Evolutionary conservation across 2,888 invertebrate genomes (phyloP).

Genomic region (Pteria penguin): DNA sequence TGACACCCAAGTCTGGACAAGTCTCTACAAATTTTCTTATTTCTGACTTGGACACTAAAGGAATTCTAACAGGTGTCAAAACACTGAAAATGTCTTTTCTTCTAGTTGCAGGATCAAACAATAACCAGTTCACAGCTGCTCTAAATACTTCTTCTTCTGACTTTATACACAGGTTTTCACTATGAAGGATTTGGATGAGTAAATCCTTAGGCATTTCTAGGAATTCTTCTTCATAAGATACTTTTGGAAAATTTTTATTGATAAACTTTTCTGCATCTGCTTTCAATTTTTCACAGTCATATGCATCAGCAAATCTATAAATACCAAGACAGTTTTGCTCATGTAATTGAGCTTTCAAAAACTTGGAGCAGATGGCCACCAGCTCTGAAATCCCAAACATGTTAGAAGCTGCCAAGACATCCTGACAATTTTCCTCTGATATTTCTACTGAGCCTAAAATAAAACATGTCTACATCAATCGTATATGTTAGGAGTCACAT

Average conservation of each 20-base stretch:
- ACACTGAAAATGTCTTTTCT: constrained; percentile 92
- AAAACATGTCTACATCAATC: no score
- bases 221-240: constrained; percentile 91
- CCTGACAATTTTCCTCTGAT: constrained; percentile 90
- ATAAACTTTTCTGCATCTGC: constrained; percentile 90
- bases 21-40: constrained; percentile 87
- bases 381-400: constrained; percentile 93
- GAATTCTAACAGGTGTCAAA: constrained; percentile 89
- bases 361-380: constrained; percentile 91
- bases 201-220: constrained; percentile 89
- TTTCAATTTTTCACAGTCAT: constrained; percentile 89
- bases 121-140: constrained; percentile 92
- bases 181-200: constrained; percentile 88
- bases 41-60: constrained; percentile 85
- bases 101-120: constrained; percentile 88
- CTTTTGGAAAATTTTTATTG: constrained; percentile 90
- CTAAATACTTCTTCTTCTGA: constrained; percentile 89
- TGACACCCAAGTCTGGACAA: constrained; percentile 90
- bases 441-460: constrained; percentile 76
- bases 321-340: constrained; percentile 89
- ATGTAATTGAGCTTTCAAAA: constrained; percentile 90
- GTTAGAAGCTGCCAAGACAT: constrained; percentile 92
- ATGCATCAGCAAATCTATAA: constrained; percentile 90
- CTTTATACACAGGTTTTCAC: constrained; percentile 92
- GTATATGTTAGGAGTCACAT: no score